These are phyloP conservation scores for Gasteruption jaculator DNA, from an alignment of 2,888 invertebrate species.

Conservation along the genomic window DNA sequence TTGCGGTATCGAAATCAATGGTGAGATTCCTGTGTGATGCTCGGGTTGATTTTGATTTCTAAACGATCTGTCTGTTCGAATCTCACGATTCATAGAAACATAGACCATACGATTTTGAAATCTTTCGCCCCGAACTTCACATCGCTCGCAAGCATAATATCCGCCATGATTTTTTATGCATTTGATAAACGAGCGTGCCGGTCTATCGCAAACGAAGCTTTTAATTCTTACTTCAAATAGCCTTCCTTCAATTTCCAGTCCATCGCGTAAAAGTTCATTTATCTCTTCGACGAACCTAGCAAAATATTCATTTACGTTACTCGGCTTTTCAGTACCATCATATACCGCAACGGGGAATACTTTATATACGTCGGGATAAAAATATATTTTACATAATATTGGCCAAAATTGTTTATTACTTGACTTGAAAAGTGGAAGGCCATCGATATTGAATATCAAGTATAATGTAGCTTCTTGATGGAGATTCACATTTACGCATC, in stretches of 20 bases:
- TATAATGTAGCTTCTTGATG: conserved; percentile 2
- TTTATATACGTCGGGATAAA: conserved; percentile 7
- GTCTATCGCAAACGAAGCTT: conserved; percentile 12
- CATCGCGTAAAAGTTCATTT: conserved; percentile 6
- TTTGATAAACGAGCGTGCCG: conserved; percentile 10
- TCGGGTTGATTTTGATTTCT: conserved; percentile 4
- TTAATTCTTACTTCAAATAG: conserved; percentile 1
- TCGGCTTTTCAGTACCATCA: conserved; percentile 7
- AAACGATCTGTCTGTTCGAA: conserved; percentile 8
- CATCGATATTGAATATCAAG: conserved; percentile 7
- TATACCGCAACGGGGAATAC: conserved; percentile 11
- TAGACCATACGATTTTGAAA: neutral
- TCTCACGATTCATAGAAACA: conserved; percentile 3
- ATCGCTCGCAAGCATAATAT: conserved; percentile 7
- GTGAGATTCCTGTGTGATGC: conserved; percentile 9
- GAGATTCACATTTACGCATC: conserved; percentile 1
- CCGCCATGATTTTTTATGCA: conserved; percentile 10
- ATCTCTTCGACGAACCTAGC: conserved; percentile 8
- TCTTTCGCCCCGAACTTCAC: neutral
- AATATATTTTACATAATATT: conserved; percentile 8
- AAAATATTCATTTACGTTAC: conserved; percentile 7
- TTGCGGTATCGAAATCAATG: conserved; percentile 4
- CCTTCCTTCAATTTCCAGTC: conserved; percentile 3
- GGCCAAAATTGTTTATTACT: conserved; percentile 2
- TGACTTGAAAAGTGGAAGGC: neutral